These are phyloP conservation scores for Lordiphosa fenestrarum DNA, from an alignment of 2,888 invertebrate species.

Conservation along the genomic window DNA sequence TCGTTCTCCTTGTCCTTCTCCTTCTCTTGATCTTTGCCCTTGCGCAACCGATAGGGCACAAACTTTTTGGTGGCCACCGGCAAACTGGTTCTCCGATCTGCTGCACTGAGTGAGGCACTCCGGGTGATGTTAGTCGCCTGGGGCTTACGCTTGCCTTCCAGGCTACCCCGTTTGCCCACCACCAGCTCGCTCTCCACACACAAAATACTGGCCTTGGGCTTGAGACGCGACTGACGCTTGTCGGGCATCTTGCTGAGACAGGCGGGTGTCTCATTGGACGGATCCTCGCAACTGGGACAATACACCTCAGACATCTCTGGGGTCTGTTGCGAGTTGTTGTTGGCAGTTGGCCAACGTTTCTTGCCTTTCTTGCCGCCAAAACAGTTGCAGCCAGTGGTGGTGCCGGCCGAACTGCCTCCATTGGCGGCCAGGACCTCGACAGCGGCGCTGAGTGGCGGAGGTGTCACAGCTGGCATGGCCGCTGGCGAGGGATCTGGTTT, in stretches of 20 bases:
- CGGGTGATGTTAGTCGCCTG: slow-evolving; percentile 51
- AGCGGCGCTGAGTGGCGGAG: slow-evolving; percentile 49
- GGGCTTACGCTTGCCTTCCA: slow-evolving; percentile 46
- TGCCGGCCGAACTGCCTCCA: slow-evolving; percentile 18
- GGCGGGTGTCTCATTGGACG: slow-evolving; percentile 80
- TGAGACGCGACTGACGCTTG: slow-evolving; percentile 67
- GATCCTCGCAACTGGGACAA: slow-evolving; percentile 80
- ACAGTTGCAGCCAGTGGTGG: slow-evolving; percentile 79
- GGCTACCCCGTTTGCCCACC: slow-evolving; percentile 62
- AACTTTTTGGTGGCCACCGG: slow-evolving; percentile 38
- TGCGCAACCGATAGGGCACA: slow-evolving; percentile 39
- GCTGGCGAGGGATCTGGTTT: slow-evolving; percentile 2
- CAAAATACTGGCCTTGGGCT: slow-evolving; percentile 77
- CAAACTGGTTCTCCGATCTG: slow-evolving; percentile 61
- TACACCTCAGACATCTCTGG: slow-evolving; percentile 84
- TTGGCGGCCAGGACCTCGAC: slow-evolving; percentile 50
- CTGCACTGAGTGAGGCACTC: slow-evolving; percentile 66
- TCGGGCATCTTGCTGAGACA: slow-evolving; percentile 81
- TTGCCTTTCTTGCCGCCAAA: slow-evolving; percentile 78
- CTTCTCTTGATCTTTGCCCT: slow-evolving; percentile 51
- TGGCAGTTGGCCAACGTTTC: slow-evolving; percentile 75
- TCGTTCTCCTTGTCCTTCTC: slow-evolving; percentile 52
- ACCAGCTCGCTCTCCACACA: slow-evolving; percentile 79
- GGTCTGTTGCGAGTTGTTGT: slow-evolving; percentile 57
- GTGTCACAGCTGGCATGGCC: slow-evolving; percentile 47